Evolutionary conservation across 2,113 vertebrate genomes (phyloP), one percentile per base, ranked within the genome.

Genomic region (Gorilla gorilla): DNA sequence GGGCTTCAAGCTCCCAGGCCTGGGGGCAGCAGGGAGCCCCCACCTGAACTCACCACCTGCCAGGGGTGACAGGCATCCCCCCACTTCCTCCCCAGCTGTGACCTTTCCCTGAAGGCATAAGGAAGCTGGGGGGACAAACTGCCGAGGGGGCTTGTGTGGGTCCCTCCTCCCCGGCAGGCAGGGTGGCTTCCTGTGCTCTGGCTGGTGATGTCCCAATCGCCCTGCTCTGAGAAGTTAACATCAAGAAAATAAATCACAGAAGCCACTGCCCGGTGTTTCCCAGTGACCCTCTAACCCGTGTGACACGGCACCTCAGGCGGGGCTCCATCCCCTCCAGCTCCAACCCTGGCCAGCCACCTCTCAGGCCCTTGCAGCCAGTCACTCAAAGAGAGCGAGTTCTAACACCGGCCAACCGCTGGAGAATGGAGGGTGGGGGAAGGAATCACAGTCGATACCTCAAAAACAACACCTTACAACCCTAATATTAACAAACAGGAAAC

Each of bases 401-500:
- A 97, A 98, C 78, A 93, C 97, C 94, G 78, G 94, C 96, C 85
- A 73, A 82, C 7, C 0, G 40, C 64, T 17, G 10, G 68, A 43
- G 25, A 45, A 4, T 17, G 0, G 6, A 38, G 55, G 25, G 78
- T 2, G 38, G 72, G 20, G 57, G n/a, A 11, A 20, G 72, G 40
- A 20, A 27, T 5, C 50, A 9, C 1, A 22, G 40, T 14, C 4
- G 3, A 38, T 2, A 83, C 52, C 94, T 38, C 1, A 40, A 22
- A 22, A 94, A 75, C 22, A 64, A 97, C 73, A 96, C 97, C 95
- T 98, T 97, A 97, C 48, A 86, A 97, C 85, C 88, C 96, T 97
- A 52, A 59, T 23, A 73, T 78, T 92, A 48, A 86, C 92, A 86
- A 92, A 86, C 68, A 96, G 50, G 78, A 94, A 94, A 97, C 76